A percentile compares a stretch with the other conserved stretches of the same genome.
Conservation (phyloP, 2,797 vertebrate genomes). For the Somateria mollissima region DNA sequence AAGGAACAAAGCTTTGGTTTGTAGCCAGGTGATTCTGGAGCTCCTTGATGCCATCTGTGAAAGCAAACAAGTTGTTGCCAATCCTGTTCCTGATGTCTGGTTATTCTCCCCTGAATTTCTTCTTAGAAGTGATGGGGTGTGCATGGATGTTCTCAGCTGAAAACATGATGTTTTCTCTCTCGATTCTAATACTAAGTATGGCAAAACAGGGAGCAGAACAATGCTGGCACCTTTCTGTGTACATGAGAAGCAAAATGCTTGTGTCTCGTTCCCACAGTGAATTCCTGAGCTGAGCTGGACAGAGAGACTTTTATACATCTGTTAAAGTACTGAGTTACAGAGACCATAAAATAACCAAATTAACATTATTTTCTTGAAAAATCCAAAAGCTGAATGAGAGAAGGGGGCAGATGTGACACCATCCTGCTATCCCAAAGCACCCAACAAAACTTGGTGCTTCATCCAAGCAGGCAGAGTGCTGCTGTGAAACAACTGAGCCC, state of each 20-base stretch:
- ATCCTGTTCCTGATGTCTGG: background rate
- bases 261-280: background rate
- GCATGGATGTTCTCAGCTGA: background rate
- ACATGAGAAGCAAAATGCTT: background rate
- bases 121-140: background rate
- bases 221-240: background rate
- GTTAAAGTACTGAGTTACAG: background rate
- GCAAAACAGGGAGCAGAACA: background rate
- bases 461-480: background rate
- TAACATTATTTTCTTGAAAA: background rate
- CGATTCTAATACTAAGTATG: background rate
- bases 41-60: rapidly evolving
- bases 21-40: background rate
- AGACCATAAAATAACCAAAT: background rate
- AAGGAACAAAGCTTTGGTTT: background rate
- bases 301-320: background rate
- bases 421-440: background rate
- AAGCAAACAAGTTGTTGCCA: background rate
- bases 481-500: background rate
- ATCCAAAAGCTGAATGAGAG: background rate
- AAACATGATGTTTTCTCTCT: background rate
- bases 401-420: background rate
- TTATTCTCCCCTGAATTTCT: background rate
- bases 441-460: background rate
- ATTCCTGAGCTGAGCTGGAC: background rate